These are phyloP conservation scores for Erethizon dorsatum DNA, from an alignment of 2,797 vertebrate species.

Conservation along the genomic window DNA sequence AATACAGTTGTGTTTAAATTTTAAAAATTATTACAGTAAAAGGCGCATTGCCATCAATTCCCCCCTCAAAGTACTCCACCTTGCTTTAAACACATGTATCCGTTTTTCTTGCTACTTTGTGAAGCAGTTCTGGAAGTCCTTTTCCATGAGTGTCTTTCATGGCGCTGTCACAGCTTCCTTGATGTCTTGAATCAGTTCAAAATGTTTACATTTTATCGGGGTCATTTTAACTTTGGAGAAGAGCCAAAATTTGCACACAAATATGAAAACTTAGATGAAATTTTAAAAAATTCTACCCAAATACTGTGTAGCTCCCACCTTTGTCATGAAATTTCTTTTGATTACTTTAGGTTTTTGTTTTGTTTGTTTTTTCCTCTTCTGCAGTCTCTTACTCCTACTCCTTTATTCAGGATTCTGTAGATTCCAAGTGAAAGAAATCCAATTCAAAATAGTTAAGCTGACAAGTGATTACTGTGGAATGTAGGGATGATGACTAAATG, in stretches of 20 bases:
- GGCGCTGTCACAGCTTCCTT: background rate
- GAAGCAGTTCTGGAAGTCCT: background rate
- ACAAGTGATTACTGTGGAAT: background rate
- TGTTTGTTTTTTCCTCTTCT: background rate
- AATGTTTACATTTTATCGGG: background rate
- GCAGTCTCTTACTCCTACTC: background rate
- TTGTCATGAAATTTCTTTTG: conserved; percentile 51
- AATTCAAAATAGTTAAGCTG: conserved; percentile 45
- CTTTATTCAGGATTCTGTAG: conserved; percentile 39
- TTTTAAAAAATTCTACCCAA: background rate
- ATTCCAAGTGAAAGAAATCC: conserved; percentile 50
- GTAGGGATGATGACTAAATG: background rate
- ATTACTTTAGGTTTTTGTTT: background rate
- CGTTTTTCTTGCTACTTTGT: background rate
- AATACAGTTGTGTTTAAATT: background rate
- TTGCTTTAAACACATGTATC: background rate
- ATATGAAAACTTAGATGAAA: conserved; percentile 10
- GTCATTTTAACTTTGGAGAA: background rate
- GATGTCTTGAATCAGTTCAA: background rate
- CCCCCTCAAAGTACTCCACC: background rate
- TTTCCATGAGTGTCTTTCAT: background rate
- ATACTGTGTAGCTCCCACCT: background rate
- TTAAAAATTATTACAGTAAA: background rate
- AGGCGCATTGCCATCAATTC: background rate
- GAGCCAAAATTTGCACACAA: background rate